A percentile compares a stretch with the other conserved stretches of the same genome.
Conservation (phyloP, 92 coral and sea anemone genomes). For the Parazoanthus darwini region DNA sequence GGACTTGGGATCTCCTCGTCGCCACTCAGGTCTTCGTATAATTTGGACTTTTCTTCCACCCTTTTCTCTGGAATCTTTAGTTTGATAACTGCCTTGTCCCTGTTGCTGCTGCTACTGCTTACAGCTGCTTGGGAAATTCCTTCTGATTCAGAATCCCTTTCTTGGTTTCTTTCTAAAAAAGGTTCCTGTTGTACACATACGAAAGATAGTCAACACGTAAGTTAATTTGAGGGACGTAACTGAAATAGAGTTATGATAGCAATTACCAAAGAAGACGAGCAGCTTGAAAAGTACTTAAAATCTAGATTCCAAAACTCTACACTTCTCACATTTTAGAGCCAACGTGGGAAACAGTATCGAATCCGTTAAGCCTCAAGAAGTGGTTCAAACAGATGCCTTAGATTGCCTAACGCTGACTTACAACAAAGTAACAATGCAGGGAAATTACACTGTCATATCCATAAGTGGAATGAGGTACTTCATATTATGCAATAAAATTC, state of each 20-base stretch:
- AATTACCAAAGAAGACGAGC: background rate
- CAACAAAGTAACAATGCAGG: background rate
- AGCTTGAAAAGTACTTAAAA: no score
- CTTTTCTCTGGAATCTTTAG: background rate
- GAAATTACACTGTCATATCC: no score
- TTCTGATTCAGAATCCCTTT: background rate
- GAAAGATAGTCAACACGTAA: background rate
- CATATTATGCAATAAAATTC: no score
- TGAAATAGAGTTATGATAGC: background rate
- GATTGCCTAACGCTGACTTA: background rate
- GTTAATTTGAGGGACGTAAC: background rate
- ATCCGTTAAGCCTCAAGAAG: background rate
- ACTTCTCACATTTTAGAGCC: background rate
- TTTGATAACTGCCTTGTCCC: background rate
- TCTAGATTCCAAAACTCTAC: no score
- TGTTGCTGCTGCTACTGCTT: background rate
- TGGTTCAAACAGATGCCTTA: background rate
- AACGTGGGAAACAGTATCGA: background rate
- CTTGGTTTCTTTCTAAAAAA: background rate
- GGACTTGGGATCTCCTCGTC: constrained; percentile 7
- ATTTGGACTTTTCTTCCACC: background rate
- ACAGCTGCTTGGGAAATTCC: background rate
- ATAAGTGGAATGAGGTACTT: background rate
- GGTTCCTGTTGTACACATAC: background rate
- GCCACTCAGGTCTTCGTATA: constrained; percentile 20